Base-by-base conservation (phyloP, 2,797 vertebrate genomes). In the Alcedo atthis region DNA sequence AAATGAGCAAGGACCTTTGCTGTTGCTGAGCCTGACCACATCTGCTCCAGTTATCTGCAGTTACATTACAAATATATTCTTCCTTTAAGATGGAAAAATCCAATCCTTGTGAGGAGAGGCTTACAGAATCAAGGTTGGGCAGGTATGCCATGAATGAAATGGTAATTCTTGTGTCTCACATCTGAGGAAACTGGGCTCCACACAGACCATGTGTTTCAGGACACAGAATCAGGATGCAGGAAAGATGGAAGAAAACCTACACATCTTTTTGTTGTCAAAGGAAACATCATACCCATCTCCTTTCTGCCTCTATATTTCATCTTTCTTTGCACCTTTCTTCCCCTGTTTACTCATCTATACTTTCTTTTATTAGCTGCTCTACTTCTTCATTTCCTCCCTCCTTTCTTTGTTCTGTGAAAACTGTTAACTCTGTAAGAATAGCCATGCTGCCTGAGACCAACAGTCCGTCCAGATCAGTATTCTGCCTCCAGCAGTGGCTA, bases 101-200 rank as follows among this genome's bases (percentile, higher is more conserved):
- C 81, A 87, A 53, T 80, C 88, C 89, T 90, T 57, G 57, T 93
- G 84, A 93, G 86, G 83, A 85, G 90, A 79, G 66, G 86, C 71
- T 93, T 94, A 83, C 75, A 95, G 90, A 96, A 92, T 89, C 81
- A 85, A 90, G 81, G 81, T 20, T 90, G 79, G 58, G 2, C 75
- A 87, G 54, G 86, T 84, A 95, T 85, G 79, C 75, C 83, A 87
- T 86, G 87, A 75, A 93, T 86, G 88, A 87, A 93, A 96, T 91
- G 88, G 80, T 89, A 87, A 85, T 90, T 95, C 49, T 87, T 86
- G 54, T 84, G 64, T 77, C 83, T 84, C 64, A 90, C 71, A 88
- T 70, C 86, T 64, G 53, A 90, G 84, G 84, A 91, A 64, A 62
- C 46, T 59, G 64, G 21, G 78, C 71, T 90, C 81, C 84, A 77